Base-by-base conservation (phyloP, 2,797 vertebrate species). In the Pyrocephalus nanus region DNA sequence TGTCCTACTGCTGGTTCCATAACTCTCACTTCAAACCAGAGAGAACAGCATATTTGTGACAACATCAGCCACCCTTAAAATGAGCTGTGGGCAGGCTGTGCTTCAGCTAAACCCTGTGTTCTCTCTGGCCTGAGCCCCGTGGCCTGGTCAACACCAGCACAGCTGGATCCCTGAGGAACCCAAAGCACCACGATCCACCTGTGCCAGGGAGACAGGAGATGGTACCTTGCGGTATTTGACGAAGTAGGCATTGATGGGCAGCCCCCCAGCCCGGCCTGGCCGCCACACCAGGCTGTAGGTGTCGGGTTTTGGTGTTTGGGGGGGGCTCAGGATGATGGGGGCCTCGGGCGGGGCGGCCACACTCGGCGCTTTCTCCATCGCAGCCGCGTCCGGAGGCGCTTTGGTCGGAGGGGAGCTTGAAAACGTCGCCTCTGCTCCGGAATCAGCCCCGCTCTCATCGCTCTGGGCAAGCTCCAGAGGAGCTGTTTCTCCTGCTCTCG, bases 141-240 rank as follows among this genome's bases (percentile, higher is more conserved):
- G 0, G 11, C 38, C 40, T 25, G 16, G 36, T 11, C 30, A 25
- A 57, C 8, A 12, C 9, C 74, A 66, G 55, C 48, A 4, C 55
- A 5, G 42, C 7, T 0, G 60, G n/a, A 1, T 64, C n/a, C 47
- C 36, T 1, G 23, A n/a, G 47, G 30, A 48, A 6, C 30, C 15
- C 14, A 3, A 4, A 7, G 8, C 14, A 2, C 3, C 0, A 5
- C 13, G 36, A 60, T 5, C 32, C 60, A 19, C 6, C 58, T 2
- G 78, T 4, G 21, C 55, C 12, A 18, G 16, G 17, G 3, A 30
- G 29, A 29, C 20, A 3, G 34, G 47, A 64, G 6, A 15, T 8
- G 3, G 97, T 97, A 99, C 99, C 99, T 99, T 99, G 51, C 99
- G 98, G 91, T 99, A 99, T 93, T 99, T 99, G 78, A 99, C 99